Conservation (phyloP, 2,113 vertebrate genomes). For the Lonchura striata region DNA sequence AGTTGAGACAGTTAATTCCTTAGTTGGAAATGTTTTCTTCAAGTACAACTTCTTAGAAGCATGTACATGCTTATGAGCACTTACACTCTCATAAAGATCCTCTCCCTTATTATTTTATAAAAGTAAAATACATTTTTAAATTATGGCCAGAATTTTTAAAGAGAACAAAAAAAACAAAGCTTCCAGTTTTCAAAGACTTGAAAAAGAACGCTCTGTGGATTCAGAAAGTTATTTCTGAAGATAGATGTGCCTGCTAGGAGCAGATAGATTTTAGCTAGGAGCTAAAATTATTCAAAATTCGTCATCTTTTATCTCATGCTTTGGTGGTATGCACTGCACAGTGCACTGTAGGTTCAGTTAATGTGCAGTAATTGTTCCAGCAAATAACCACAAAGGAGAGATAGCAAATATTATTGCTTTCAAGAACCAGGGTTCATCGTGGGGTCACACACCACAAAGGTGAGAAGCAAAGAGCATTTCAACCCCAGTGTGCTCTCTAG, state of each 20-base stretch:
- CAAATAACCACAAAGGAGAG: conserved; percentile 14
- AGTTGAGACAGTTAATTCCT: conserved; percentile 13
- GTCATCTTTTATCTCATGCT: conserved; percentile 13
- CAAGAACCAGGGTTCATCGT: not conserved
- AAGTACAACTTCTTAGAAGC: not conserved
- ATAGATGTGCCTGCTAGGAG: not conserved
- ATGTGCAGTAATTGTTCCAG: conserved; percentile 1
- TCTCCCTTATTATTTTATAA: not conserved
- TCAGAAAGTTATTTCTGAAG: conserved; percentile 7
- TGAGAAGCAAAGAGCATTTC: not conserved
- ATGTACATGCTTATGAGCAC: not conserved
- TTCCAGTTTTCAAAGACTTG: not conserved
- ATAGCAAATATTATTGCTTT: not conserved
- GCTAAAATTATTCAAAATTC: conserved; percentile 13
- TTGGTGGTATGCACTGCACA: not conserved
- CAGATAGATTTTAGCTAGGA: not conserved
- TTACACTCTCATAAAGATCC: not conserved
- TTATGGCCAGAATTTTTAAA: not conserved
- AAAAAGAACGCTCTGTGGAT: not conserved
- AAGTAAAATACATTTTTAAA: not conserved
- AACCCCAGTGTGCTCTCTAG: not conserved
- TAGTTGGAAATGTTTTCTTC: not conserved
- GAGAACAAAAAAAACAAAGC: not conserved
- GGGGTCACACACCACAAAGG: not conserved
- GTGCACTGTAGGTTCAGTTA: not conserved